Evolutionary conservation across 2,113 vertebrate genomes (phyloP).

Genomic region (Periophthalmodon schlosseri): DNA sequence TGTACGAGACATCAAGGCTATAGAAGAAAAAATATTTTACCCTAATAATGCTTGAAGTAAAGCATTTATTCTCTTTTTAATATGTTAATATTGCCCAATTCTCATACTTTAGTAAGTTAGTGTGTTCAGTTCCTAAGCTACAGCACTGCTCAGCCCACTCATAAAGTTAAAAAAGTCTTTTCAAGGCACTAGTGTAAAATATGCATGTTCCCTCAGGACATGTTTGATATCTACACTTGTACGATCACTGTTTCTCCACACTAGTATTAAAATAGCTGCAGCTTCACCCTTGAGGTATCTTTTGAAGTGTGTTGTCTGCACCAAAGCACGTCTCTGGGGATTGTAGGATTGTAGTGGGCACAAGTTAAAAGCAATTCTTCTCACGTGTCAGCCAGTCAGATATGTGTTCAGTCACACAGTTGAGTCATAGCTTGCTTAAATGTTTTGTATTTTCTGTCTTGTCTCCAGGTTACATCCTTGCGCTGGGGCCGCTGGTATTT

Average conservation of each 20-base stretch:
- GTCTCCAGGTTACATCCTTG: slow-evolving; percentile 87
- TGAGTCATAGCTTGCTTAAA: slow-evolving; percentile 7
- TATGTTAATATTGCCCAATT: slow-evolving; percentile 12
- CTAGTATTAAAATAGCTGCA: slow-evolving; percentile 38
- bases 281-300: slow-evolving; percentile 35
- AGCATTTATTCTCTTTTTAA: neutral
- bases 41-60: slow-evolving; percentile 3
- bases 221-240: slow-evolving; percentile 23
- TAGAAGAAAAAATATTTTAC: neutral
- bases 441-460: neutral
- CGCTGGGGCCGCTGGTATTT: slow-evolving; percentile 91
- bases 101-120: slow-evolving; percentile 9
- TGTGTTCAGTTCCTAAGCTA: neutral
- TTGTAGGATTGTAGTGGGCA: slow-evolving; percentile 11
- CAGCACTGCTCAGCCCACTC: slow-evolving; percentile 3
- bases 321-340: slow-evolving; percentile 22
- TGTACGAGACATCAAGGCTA: neutral
- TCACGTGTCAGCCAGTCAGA: neutral
- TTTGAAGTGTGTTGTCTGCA: slow-evolving; percentile 41
- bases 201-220: slow-evolving; percentile 10
- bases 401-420: slow-evolving; percentile 13
- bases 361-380: slow-evolving; percentile 9
- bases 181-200: slow-evolving; percentile 24
- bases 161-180: slow-evolving; percentile 3
- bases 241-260: slow-evolving; percentile 16